Evolutionary conservation across 2,888 invertebrate genomes (phyloP), one percentile per base, ranked within the genome.

Genomic region (Disparrhopalites patrizii): DNA sequence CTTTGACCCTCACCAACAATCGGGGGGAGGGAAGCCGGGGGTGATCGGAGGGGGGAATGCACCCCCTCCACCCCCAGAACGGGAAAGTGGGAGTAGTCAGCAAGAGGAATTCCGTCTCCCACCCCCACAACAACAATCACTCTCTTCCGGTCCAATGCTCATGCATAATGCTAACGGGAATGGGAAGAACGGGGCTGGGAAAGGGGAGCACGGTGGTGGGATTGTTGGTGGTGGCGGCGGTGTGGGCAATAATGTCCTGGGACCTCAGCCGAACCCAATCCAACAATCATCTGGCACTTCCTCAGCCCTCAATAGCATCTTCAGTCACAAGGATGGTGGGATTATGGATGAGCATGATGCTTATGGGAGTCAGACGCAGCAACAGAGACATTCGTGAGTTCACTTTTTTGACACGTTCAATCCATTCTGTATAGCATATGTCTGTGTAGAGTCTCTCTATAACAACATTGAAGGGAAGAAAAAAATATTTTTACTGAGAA

Each of bases 331-430:
- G 40, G 69, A 68, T 31, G 69, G 68, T 10, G 71, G 72, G 2
- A 62, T 73, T 20, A 65, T 73, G 64, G 73, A 73, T n/a, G 69
- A 72, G 10, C 65, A 51, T 30, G 71, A 68, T 62, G 69, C 70
- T 33, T 65, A 60, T 25, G 52, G 36, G 27, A 54, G 27, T 52
- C 71, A 69, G 33, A 61, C 64, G 3, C 70, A 70, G 36, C 69
- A 69, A 28, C 71, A 68, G 18, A 61, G 67, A 47, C 64, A 65
- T 23, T 68, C 58, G 71, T 71, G 62, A 61, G 38, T 40, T 40
- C 15, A 36, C 13, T 40, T 40, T 18, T 40, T 40, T 40, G 40
- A 40, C 40, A 40, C n/a, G 40, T 40, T 40, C 13, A 3, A 40
- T n/a, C n/a, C n/a, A n/a, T n/a, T n/a, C n/a, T n/a, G n/a, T n/a